Percentiles rank a stretch among this genome's conserved stretches.
Evolutionary conservation across 2,797 vertebrate genomes (phyloP).

Genomic region (Girardinus metallicus): DNA sequence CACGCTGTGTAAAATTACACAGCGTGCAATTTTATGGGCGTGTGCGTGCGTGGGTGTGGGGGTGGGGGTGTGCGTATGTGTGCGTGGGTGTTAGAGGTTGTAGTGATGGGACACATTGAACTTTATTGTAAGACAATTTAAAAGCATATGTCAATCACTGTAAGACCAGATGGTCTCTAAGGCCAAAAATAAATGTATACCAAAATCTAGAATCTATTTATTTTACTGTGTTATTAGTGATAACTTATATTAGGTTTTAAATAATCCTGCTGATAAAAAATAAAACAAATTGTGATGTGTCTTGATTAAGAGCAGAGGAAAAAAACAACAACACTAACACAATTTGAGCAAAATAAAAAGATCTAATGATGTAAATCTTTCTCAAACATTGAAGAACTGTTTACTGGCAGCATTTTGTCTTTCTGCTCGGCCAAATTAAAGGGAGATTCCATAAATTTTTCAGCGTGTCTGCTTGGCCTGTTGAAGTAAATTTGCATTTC

Average conservation of each 20-base stretch:
- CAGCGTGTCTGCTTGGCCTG: conserved; percentile 54
- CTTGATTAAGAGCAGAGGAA: conserved; percentile 55
- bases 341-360: not conserved
- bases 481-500: conserved; percentile 75
- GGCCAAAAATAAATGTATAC: too few species aligned
- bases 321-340: not conserved
- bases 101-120: not conserved
- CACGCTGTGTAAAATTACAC: too few species aligned
- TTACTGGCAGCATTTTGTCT: conserved; percentile 63
- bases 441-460: conserved; percentile 76
- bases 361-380: not conserved
- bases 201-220: too few species aligned
- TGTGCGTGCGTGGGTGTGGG: too few species aligned
- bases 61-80: too few species aligned
- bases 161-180: not conserved
- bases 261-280: not conserved
- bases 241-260: not conserved
- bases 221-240: not conserved
- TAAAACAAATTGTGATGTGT: not conserved
- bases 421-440: conserved; percentile 66
- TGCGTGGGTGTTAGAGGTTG: not conserved
- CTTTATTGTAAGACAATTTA: not conserved
- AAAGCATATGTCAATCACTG: not conserved
- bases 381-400: conserved; percentile 14
- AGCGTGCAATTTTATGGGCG: too few species aligned